A percentile compares a stretch with the other conserved stretches of the same genome.
phyloP scores from a whole-genome alignment of 2,113 vertebrate species.

The Carettochelys insculpta region DNA sequence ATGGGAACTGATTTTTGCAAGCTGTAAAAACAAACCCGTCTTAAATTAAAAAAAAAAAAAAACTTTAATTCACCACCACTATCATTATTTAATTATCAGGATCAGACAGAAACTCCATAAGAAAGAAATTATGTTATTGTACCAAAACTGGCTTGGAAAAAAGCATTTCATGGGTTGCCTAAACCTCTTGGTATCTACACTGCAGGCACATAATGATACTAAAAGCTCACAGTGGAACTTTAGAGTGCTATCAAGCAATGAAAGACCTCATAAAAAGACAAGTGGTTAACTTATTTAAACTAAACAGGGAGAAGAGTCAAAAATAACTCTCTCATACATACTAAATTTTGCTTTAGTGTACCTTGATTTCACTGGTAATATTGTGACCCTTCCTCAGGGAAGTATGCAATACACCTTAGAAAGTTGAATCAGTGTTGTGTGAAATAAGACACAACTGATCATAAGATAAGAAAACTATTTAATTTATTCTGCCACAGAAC shows the following conservation, averaged over 20 bases:
- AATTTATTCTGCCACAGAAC: background rate
- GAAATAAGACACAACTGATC: background rate
- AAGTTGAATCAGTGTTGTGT: background rate
- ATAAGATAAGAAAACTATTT: constrained; percentile 6
- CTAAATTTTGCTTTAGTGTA: constrained; percentile 31
- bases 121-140: constrained; percentile 53
- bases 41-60: constrained; percentile 15
- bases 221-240: constrained; percentile 70
- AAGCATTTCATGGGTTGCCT: constrained; percentile 54
- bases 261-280: constrained; percentile 72
- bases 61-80: background rate
- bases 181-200: constrained; percentile 53
- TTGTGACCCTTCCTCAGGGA: constrained; percentile 20
- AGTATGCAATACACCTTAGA: constrained; percentile 31
- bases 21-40: constrained; percentile 33
- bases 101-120: constrained; percentile 47
- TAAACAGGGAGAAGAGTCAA: constrained; percentile 26
- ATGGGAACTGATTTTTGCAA: constrained; percentile 23
- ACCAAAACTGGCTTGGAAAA: constrained; percentile 58
- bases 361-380: constrained; percentile 13
- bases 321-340: background rate
- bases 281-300: constrained; percentile 64
- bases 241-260: constrained; percentile 65
- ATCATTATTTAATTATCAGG: background rate
- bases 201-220: constrained; percentile 66